phyloP scores from a whole-genome alignment of 2,888 invertebrate species.

The Lasiommata megera region DNA sequence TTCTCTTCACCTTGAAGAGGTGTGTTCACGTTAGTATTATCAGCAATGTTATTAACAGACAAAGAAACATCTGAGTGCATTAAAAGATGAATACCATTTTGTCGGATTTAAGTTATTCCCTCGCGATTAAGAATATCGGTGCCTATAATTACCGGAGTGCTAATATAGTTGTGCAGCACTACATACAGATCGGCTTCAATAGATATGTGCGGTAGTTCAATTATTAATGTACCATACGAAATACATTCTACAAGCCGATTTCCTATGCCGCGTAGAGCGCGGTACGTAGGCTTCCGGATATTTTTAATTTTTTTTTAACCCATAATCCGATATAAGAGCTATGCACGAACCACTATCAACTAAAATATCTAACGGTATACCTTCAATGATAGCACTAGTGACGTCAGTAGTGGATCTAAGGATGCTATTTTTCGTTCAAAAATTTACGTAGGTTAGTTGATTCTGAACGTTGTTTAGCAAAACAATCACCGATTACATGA shows the following conservation, averaged over 20 bases:
- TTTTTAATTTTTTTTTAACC: too few relatives aligned
- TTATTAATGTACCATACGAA: constrained; percentile 20
- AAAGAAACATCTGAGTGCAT: too few relatives aligned
- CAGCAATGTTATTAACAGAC: too few relatives aligned
- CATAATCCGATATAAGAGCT: constrained; percentile 12
- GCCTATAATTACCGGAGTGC: constrained; percentile 24
- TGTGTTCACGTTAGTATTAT: constrained; percentile 13
- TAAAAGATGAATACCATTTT: too few relatives aligned
- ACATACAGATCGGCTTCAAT: constrained; percentile 23
- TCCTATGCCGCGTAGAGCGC: constrained; percentile 20
- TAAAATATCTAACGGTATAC: constrained; percentile 29
- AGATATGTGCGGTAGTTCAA: not conserved
- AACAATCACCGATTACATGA: not conserved
- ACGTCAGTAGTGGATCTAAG: too few relatives aligned
- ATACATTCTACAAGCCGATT: constrained; percentile 6
- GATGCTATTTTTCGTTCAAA: too few relatives aligned
- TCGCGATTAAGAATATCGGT: too few relatives aligned
- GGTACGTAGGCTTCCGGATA: constrained; percentile 8
- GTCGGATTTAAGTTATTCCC: too few relatives aligned
- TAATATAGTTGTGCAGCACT: constrained; percentile 19
- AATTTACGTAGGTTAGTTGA: not conserved
- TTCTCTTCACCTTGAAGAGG: constrained; percentile 14
- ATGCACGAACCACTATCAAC: constrained; percentile 34
- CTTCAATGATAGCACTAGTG: not conserved
- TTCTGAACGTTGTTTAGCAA: not conserved